phyloP scores from a whole-genome alignment of 1,140 invertebrate species.

The Mesaphorura yosii region DNA sequence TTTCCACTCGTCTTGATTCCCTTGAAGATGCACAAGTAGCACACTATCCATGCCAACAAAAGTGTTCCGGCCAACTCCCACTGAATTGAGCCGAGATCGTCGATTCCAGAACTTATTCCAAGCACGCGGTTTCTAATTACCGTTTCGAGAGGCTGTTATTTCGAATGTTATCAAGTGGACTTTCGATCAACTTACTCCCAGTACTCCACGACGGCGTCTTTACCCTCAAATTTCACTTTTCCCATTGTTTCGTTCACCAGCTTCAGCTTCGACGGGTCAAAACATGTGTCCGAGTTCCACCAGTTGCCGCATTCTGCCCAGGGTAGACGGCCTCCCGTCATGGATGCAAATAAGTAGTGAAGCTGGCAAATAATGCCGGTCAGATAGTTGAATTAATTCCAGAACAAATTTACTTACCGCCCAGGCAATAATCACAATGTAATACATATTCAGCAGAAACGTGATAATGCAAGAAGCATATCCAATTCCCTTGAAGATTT shows the following conservation, averaged over 20 bases:
- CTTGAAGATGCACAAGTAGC: constrained; percentile 42
- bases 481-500: constrained; percentile 44
- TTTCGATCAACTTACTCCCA: constrained; percentile 33
- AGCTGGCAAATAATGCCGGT: constrained; percentile 23
- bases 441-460: constrained; percentile 45
- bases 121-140: constrained; percentile 53
- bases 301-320: constrained; percentile 44
- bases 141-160: too few relatives aligned
- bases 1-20: constrained; percentile 45
- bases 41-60: constrained; percentile 41
- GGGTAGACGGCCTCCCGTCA: constrained; percentile 42
- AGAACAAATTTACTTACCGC: constrained; percentile 31
- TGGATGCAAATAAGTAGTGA: constrained; percentile 46
- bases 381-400: not conserved
- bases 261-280: constrained; percentile 14
- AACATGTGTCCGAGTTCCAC: constrained; percentile 41
- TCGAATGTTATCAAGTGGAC: too few relatives aligned
- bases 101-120: constrained; percentile 50
- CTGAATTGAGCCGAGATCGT: constrained; percentile 54
- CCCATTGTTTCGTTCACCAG: constrained; percentile 5
- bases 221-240: constrained; percentile 16
- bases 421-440: constrained; percentile 50
- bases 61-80: constrained; percentile 59
- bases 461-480: constrained; percentile 48
- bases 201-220: constrained; percentile 34